Percentiles rank a stretch among this genome's conserved stretches.
These are phyloP conservation scores for Myanophis thanlyinensis DNA, from an alignment of 2,113 vertebrate genomes.

Conservation along the genomic window DNA sequence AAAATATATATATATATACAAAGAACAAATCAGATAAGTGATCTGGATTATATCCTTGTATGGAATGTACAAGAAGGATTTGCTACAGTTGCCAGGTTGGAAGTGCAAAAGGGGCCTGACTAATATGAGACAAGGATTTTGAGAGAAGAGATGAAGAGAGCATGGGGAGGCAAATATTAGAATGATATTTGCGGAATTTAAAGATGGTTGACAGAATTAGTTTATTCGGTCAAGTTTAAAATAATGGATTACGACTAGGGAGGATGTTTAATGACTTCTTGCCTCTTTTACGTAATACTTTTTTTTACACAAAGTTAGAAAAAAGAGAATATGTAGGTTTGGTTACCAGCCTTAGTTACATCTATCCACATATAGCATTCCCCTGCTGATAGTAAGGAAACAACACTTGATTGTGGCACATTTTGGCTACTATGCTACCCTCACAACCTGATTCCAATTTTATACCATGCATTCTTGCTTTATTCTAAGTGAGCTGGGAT, in stretches of 20 bases:
- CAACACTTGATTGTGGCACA: not conserved
- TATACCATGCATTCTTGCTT: not conserved
- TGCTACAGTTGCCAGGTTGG: not conserved
- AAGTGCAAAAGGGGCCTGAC: not conserved
- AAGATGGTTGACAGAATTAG: not conserved
- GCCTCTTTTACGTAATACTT: not conserved
- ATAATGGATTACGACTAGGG: not conserved
- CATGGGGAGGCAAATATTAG: not conserved
- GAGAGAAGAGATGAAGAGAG: not conserved
- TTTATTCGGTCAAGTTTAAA: not conserved
- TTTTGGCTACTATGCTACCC: not conserved
- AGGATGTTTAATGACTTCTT: not conserved
- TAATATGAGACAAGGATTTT: not conserved
- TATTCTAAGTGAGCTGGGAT: not conserved
- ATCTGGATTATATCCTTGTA: not conserved
- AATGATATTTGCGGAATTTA: not conserved
- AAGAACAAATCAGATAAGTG: not conserved
- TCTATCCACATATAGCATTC: not conserved
- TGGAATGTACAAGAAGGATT: not conserved
- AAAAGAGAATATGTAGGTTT: not conserved
- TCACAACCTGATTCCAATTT: not conserved
- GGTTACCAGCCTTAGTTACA: not conserved
- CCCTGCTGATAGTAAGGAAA: not conserved
- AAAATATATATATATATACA: too few species aligned
- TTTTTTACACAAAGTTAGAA: not conserved